These are phyloP conservation scores for Drosophila tropicalis DNA, from an alignment of 1,140 invertebrate genomes.

Conservation along the genomic window DNA sequence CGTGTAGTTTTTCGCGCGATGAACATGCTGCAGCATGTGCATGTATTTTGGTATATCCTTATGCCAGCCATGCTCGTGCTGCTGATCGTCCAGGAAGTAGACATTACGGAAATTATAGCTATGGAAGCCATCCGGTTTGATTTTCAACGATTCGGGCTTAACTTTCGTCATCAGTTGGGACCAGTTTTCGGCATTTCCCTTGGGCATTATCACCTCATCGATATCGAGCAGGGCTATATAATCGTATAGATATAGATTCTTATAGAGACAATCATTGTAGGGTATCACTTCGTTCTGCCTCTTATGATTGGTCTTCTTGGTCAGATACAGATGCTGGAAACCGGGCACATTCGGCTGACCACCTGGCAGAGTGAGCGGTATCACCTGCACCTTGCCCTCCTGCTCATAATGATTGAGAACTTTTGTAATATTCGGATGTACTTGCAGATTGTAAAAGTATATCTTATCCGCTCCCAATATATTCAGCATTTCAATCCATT, in stretches of 20 bases:
- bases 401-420: conserved; percentile 92
- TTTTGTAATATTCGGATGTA: conserved; percentile 95
- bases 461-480: conserved; percentile 96
- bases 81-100: conserved; percentile 96
- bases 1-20: conserved; percentile 94
- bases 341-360: conserved; percentile 95
- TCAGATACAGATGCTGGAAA: conserved; percentile 94
- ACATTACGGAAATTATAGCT: conserved; percentile 97
- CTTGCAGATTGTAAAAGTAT: conserved; percentile 95
- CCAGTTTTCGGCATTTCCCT: conserved; percentile 90
- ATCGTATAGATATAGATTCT: conserved; percentile 95
- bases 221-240: conserved; percentile 96
- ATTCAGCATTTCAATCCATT: conserved; percentile 96
- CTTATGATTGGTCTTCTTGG: conserved; percentile 95
- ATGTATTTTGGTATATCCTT: conserved; percentile 94
- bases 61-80: conserved; percentile 92
- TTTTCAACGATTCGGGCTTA: conserved; percentile 87
- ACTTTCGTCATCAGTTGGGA: conserved; percentile 90
- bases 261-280: conserved; percentile 98
- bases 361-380: conserved; percentile 94
- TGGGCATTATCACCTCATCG: conserved; percentile 97
- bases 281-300: conserved; percentile 97
- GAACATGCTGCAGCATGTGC: conserved; percentile 97
- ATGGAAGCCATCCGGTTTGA: conserved; percentile 88
- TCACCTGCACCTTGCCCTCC: conserved; percentile 91